Base-by-base conservation (phyloP, 2,113 vertebrate species). In the Anseranas semipalmata region DNA sequence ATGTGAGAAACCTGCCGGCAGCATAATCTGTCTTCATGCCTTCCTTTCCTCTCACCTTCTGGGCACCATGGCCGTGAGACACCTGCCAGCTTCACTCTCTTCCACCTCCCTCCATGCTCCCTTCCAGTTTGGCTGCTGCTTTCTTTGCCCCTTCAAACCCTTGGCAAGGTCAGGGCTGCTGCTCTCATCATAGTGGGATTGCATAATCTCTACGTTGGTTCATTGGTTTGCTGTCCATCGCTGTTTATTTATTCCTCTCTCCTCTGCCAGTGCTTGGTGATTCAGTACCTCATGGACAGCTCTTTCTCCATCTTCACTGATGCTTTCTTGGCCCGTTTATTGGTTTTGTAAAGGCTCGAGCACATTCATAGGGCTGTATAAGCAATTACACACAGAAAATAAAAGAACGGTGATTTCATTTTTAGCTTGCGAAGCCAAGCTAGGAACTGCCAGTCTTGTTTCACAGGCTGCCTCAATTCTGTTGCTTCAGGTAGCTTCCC, bases 401-500 rank as follows among this genome's bases (percentile, higher is more conserved):
- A 87, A 81, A 94, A 90, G 58, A 94, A 62, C 32, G 55, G 33
- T 59, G 37, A 88, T 83, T 93, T 81, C 50, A 10, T 70, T 91
- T 95, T 92, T 84, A 87, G 39, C 48, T 93, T 82, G 37, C 78
- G 52, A 79, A 95, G n/a, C 87, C 70, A 94, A 86, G 52, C 85
- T 95, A 68, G 76, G 70, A 93, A 92, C 92, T 81, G 52, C 56
- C 35, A 85, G 60, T 78, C 80, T 89, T 90, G 45, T 83, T 95
- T 94, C 62, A 80, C 2, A 5, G n/a, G 58, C 45, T n/a, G 58
- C 50, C 59, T 87, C 87, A 82, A 73, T 95, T 95, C 70, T 87
- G 8, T 21, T 89, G 19, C 55, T 72, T 87, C 62, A 70, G 62
- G 58, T 75, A 92, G 72, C 77, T 90, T 90, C 96, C 84, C 80